phyloP scores from a whole-genome alignment of 2,888 invertebrate species.

The Drosophila borborema region DNA sequence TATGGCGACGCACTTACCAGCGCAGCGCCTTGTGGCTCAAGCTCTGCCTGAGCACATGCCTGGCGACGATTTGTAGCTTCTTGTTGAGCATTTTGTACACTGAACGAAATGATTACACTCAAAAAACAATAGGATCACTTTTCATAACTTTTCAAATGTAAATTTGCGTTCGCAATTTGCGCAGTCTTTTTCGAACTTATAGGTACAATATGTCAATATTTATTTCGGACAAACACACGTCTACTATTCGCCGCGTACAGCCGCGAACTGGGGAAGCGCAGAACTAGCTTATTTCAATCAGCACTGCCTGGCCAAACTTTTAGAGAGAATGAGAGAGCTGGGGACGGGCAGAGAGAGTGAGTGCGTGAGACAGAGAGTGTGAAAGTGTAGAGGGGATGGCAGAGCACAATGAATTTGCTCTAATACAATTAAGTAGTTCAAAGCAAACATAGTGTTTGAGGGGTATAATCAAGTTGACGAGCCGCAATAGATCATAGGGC shows the following conservation, averaged over 20 bases:
- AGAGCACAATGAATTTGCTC: background rate
- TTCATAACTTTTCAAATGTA: constrained; percentile 20
- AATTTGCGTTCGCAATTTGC: background rate
- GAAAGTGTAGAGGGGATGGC: background rate
- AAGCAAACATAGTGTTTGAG: background rate
- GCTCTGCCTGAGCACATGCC: constrained; percentile 34
- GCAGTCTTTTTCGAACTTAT: background rate
- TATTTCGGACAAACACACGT: constrained; percentile 21
- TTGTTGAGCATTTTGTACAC: constrained; percentile 43
- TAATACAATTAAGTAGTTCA: background rate
- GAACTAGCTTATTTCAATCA: background rate
- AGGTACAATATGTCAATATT: background rate
- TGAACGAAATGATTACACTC: background rate
- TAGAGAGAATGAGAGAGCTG: background rate
- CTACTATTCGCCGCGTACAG: constrained; percentile 13
- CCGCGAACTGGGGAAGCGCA: constrained; percentile 18
- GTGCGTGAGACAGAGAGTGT: background rate
- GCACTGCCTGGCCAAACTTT: background rate
- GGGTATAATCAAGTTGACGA: background rate
- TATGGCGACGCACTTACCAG: constrained; percentile 43
- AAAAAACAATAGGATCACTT: background rate
- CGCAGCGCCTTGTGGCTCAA: constrained; percentile 37
- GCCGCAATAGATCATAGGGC: background rate
- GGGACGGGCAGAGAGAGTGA: background rate
- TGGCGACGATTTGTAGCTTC: constrained; percentile 44